Evolutionary conservation across 2,113 vertebrate species (phyloP), one percentile per base, ranked within the genome.

Genomic region (Pedionomus torquatus): DNA sequence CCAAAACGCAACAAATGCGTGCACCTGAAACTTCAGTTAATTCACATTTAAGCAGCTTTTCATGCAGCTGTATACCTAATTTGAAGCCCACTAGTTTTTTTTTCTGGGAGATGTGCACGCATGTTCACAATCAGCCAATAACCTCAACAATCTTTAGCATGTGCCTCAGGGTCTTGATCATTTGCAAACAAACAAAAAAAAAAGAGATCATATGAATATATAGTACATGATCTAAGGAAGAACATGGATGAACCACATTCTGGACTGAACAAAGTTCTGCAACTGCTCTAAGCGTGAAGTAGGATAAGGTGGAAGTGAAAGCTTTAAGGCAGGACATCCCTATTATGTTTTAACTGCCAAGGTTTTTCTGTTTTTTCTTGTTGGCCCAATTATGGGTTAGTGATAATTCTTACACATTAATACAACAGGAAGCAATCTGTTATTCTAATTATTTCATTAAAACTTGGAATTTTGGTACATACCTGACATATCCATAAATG

Each of bases 71-170:
- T 48, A 35, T 44, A 33, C 16, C 41, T 41, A 39, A 43, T 7
- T 5, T 70, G 60, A 86, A 80, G 77, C 30, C 10, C 26, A 63
- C 17, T 21, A 49, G 37, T 18, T 55, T 17, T 55, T 11, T 49
- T 54, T 90, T 83, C 80, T 84, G 66, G 63, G 57, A 54, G 49
- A 33, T 0, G 0, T 8, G 23, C 9, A 21, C 3, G 6, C 2
- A 1, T 39, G 44, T 16, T 69, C 35, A 57, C 26, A 26, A 49
- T 44, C 46, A 41, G 39, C 48, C 55, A 84, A 43, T 25, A 74
- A 83, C 64, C 23, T 51, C 44, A 76, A 17, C 17, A 64, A 24
- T 10, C 43, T 83, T 41, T 10, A 83, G 5, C 19, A 6, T 5
- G 15, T 64, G 46, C 14, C 21, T 70, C 51, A 52, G 51, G 17